These are phyloP conservation scores for Saturnia japonica DNA, from an alignment of 2,888 invertebrate genomes.

Conservation along the genomic window DNA sequence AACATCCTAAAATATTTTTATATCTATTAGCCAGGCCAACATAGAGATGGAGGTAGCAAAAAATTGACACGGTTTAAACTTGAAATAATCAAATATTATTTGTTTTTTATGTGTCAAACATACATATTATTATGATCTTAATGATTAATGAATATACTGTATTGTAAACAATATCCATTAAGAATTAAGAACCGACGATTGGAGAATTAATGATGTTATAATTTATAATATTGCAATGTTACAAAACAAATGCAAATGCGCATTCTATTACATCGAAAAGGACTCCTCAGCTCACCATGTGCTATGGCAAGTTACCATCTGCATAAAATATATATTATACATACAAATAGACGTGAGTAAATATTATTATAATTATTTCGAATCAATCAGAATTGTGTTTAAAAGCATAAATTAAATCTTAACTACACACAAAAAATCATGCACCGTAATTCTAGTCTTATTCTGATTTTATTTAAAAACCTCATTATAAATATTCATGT, in stretches of 20 bases:
- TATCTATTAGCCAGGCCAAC: no score
- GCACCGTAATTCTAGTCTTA: background rate
- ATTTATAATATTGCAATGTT: no score
- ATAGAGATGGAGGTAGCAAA: background rate
- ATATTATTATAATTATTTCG: background rate
- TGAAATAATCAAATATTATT: background rate
- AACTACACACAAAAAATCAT: background rate
- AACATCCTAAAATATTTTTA: no score
- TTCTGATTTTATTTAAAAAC: conserved; percentile 1
- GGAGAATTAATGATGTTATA: no score
- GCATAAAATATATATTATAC: no score
- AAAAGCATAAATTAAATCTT: background rate
- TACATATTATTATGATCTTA: background rate
- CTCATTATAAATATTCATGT: conserved; percentile 2
- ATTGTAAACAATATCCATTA: background rate
- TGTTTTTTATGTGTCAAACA: background rate
- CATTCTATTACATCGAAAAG: no score
- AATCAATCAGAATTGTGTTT: background rate
- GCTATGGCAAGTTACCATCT: no score
- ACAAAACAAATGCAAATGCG: no score
- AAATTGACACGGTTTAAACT: background rate
- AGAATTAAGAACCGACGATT: background rate
- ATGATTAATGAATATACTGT: background rate
- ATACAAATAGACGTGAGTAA: background rate
- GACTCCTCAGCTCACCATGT: no score